Conservation (phyloP, 2,113 vertebrate species). For the Mesembrinibis cayennensis region DNA sequence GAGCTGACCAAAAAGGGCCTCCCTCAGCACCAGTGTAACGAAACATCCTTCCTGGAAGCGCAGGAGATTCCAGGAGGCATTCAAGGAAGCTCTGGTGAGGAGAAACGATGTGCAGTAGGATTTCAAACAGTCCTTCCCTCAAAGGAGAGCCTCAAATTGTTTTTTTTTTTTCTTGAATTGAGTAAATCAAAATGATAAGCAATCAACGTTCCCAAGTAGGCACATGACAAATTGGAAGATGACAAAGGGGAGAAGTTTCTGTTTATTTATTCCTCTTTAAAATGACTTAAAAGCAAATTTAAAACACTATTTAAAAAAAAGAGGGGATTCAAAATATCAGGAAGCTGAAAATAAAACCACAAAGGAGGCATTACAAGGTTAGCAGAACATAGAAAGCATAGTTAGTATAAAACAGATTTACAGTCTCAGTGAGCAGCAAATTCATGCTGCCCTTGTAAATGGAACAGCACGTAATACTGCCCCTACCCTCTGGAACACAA, state of each 20-base stretch:
- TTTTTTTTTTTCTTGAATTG: background rate
- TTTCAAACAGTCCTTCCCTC: background rate
- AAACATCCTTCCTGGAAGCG: background rate
- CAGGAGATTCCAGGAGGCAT: background rate
- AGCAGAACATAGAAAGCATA: constrained; percentile 51
- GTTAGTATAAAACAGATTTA: constrained; percentile 65
- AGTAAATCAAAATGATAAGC: background rate
- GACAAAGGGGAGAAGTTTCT: background rate
- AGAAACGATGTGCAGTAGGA: background rate
- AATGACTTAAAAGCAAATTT: constrained; percentile 50
- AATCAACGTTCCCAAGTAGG: background rate
- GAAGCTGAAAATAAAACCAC: constrained; percentile 40
- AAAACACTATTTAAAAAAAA: constrained; percentile 23
- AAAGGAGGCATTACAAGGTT: constrained; percentile 43
- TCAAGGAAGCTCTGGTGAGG: background rate
- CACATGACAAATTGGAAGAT: background rate
- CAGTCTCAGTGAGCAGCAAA: constrained; percentile 38
- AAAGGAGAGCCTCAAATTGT: background rate
- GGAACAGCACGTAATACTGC: constrained; percentile 36
- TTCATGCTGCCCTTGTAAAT: constrained; percentile 11
- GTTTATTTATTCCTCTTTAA: constrained; percentile 56
- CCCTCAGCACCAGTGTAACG: background rate
- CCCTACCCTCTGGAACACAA: constrained; percentile 45
- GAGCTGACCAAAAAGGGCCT: background rate
- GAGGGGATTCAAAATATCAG: background rate